Evolutionary conservation across 2,888 invertebrate species (phyloP), one percentile per base, ranked within the genome.

Genomic region (Imbricaverruca yamaguchii): DNA sequence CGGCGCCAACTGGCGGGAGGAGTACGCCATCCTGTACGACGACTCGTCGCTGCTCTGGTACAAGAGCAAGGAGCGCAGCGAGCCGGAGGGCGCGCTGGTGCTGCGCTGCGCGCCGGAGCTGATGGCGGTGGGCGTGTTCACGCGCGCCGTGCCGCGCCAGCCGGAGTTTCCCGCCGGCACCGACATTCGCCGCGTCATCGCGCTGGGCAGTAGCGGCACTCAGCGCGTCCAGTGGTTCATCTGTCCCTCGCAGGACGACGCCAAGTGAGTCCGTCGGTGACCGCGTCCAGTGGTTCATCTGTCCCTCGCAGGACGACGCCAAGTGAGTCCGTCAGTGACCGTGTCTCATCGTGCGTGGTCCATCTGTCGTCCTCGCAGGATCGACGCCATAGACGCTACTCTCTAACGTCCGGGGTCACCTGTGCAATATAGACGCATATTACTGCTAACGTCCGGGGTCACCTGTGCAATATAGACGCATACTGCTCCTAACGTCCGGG

Each of bases 41-140:
- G 94, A 94, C 87, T 93, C 93, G 21, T 93, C 93, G 18, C 90
- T 95, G 89, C 92, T 93, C 21, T 94, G 94, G 92, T 94, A 92
- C 87, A 93, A 93, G 87, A 93, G 90, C 85, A 89, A 90, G 84
- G 89, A 89, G 4, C 89, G 87, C 84, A 86, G 86, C 83, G 88
- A 86, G 85, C 89, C 86, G 83, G 89, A 87, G 87, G 90, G 86
- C 84, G 87, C 87, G 61, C 85, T 89, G 63, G 89, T 92, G 83
- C 91, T 94, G 83, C 92, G 92, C 86, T 93, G 93, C 86, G 91
- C 93, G 55, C 93, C 93, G 0, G 93, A 94, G 86, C 91, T 93
- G 90, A 88, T 94, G 85, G 93, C 94, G 56, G 93, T 93, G 83
- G 92, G 93, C 7, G 53, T 74, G 74, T 74, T 74, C 74, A 74